Percentiles rank a stretch among this genome's conserved stretches.
Conservation (phyloP, 2,888 invertebrate species). For the Platycheirus rosarum region DNA sequence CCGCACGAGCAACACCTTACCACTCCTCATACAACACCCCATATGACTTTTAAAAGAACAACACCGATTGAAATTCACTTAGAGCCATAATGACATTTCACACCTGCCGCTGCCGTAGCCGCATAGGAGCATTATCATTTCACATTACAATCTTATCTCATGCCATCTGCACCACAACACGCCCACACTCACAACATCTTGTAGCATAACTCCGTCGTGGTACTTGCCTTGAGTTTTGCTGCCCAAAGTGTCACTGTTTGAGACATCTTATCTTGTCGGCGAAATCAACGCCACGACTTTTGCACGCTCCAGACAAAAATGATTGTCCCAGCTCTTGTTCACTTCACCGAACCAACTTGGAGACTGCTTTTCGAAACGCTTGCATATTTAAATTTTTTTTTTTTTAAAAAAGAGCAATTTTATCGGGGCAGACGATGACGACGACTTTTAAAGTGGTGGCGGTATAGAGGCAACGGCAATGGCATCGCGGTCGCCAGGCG, state of each 20-base stretch:
- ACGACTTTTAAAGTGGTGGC: conserved; percentile 4
- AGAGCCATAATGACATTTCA: conserved; percentile 71
- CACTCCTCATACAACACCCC: no score
- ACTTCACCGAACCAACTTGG: conserved; percentile 17
- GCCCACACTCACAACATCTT: conserved; percentile 54
- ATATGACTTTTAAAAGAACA: conserved; percentile 36
- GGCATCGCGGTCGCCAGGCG: conserved; percentile 49
- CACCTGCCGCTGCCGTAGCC: conserved; percentile 56
- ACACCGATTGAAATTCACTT: conserved; percentile 67
- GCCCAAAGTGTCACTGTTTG: conserved; percentile 66
- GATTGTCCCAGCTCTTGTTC: conserved; percentile 55
- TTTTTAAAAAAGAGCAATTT: conserved; percentile 47
- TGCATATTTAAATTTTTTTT: conserved; percentile 57
- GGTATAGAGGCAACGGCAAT: conserved; percentile 37
- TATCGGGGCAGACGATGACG: conserved; percentile 53
- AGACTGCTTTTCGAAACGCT: conserved; percentile 19
- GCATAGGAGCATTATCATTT: conserved; percentile 61
- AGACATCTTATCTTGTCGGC: conserved; percentile 60
- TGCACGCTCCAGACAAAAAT: conserved; percentile 47
- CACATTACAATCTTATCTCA: conserved; percentile 63
- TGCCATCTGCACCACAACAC: conserved; percentile 65
- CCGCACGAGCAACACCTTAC: no score
- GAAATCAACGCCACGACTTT: conserved; percentile 68
- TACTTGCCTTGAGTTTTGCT: conserved; percentile 15
- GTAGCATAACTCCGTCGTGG: conserved; percentile 22